A percentile compares a stretch with the other conserved stretches of the same genome.
Evolutionary conservation across 2,797 vertebrate species (phyloP).

Genomic region (Calcarius lapponicus): DNA sequence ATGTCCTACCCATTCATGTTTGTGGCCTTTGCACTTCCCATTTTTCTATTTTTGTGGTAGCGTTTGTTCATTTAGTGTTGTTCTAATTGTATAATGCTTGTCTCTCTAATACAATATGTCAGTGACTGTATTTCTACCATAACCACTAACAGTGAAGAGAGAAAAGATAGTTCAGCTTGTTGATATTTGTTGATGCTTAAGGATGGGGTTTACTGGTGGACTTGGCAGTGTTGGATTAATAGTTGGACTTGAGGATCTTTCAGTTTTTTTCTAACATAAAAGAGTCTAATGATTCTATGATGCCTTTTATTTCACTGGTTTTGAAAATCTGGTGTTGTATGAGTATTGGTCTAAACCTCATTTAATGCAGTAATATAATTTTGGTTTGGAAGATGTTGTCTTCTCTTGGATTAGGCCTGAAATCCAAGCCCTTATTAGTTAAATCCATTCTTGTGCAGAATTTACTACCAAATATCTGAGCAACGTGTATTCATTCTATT

Average conservation of each 20-base stretch:
- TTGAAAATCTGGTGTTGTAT: not conserved
- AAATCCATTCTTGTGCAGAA: not conserved
- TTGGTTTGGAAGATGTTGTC: not conserved
- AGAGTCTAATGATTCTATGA: not conserved
- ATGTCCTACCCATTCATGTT: not conserved
- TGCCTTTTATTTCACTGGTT: not conserved
- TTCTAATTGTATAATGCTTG: not conserved
- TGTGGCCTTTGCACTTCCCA: fast-evolving
- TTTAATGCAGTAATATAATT: not conserved
- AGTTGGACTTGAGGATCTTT: not conserved
- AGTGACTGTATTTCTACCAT: not conserved
- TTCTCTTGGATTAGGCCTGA: not conserved
- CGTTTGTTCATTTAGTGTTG: not conserved
- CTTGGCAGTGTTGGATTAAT: not conserved
- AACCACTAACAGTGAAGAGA: not conserved
- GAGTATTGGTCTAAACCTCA: not conserved
- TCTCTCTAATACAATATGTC: not conserved
- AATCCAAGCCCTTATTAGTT: not conserved
- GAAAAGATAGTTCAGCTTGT: not conserved
- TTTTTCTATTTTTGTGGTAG: not conserved
- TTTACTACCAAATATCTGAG: not conserved
- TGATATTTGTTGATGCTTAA: not conserved
- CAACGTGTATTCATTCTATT: not conserved
- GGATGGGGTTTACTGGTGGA: not conserved
- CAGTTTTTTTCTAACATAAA: not conserved